phyloP scores from a whole-genome alignment of 1,140 invertebrate species.

The Papilio polytes region DNA sequence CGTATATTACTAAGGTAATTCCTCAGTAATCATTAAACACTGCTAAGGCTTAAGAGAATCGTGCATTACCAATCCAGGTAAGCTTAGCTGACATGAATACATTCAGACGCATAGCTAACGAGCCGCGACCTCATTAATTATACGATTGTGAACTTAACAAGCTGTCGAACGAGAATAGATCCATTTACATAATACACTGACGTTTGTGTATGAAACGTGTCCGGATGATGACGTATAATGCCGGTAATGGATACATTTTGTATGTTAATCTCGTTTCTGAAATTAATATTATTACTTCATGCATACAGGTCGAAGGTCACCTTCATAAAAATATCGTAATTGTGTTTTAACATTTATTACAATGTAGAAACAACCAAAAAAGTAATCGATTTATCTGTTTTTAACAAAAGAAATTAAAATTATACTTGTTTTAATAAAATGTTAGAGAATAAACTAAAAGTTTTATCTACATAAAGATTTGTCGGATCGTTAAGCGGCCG shows the following conservation, averaged over 20 bases:
- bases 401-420: too few species aligned
- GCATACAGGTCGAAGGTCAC: too few species aligned
- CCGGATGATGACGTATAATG: not conserved
- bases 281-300: too few species aligned
- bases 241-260: not conserved
- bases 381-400: too few species aligned
- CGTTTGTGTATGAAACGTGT: not conserved
- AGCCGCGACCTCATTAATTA: conserved; percentile 22
- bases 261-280: not conserved
- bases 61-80: not conserved
- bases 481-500: conserved; percentile 14
- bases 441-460: not conserved
- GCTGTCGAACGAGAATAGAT: conserved; percentile 12
- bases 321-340: too few species aligned
- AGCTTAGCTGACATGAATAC: not conserved
- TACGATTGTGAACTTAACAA: conserved; percentile 15
- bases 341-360: too few species aligned
- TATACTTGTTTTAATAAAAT: too few species aligned
- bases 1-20: not conserved
- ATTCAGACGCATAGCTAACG: conserved; percentile 1
- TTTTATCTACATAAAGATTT: not conserved
- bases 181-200: conserved; percentile 25
- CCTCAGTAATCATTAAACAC: not conserved
- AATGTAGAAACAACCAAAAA: too few species aligned
- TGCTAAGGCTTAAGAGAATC: not conserved